phyloP scores from a whole-genome alignment of 2,113 vertebrate species.

The Acrocephalus kingi region DNA sequence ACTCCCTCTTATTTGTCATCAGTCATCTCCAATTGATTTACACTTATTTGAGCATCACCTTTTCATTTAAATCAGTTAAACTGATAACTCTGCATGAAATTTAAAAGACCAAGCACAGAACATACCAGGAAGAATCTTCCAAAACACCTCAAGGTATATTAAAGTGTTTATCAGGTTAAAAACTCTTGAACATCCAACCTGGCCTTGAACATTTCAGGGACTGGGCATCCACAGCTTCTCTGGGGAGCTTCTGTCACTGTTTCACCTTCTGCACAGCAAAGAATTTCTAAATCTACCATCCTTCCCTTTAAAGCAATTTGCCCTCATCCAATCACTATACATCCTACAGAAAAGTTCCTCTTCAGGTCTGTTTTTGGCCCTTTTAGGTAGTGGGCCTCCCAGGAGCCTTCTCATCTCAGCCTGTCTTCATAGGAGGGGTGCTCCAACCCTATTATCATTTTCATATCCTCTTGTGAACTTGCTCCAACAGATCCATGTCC shows the following conservation, averaged over 20 bases:
- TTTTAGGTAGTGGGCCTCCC: neutral
- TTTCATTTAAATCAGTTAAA: neutral
- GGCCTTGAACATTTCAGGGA: neutral
- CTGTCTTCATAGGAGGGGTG: neutral
- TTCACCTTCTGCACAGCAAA: neutral
- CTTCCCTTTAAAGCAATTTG: neutral
- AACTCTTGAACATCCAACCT: neutral
- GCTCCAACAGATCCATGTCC: neutral
- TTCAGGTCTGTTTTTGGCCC: neutral
- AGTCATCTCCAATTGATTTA: neutral
- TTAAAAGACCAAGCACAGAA: neutral
- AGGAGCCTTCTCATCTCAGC: neutral
- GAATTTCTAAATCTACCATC: neutral
- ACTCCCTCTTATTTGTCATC: neutral
- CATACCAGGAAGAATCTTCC: neutral
- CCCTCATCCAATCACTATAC: neutral
- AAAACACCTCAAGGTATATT: neutral
- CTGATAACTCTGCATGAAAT: neutral
- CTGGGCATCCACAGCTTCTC: neutral
- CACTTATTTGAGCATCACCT: neutral
- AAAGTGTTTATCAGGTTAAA: neutral
- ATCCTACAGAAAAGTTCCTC: neutral
- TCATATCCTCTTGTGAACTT: neutral
- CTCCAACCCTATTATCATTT: neutral
- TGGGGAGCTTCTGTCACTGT: neutral